Evolutionary conservation across 2,113 vertebrate genomes (phyloP).

Genomic region (Rana temporaria): DNA sequence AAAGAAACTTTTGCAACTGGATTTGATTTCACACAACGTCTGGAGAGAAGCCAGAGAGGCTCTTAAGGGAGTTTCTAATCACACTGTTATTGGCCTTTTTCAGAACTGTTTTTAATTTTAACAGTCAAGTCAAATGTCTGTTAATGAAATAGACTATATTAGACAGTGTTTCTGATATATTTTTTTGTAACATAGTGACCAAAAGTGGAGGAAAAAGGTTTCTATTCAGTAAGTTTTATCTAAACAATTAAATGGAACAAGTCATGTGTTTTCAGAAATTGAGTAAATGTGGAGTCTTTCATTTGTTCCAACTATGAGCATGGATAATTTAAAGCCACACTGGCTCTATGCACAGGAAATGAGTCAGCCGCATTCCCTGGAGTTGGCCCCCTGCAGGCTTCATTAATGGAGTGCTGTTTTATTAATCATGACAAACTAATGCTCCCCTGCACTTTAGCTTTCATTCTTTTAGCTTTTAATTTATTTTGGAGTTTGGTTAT

Average conservation of each 20-base stretch:
- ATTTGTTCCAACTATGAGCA: constrained; percentile 58
- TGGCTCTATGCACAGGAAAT: constrained; percentile 67
- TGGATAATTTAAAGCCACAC: constrained; percentile 57
- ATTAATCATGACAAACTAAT: background rate
- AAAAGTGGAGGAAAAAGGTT: constrained; percentile 40
- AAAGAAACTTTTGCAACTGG: constrained; percentile 62
- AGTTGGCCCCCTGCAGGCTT: constrained; percentile 28
- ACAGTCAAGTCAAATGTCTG: constrained; percentile 70
- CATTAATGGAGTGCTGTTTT: constrained; percentile 27
- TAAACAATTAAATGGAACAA: constrained; percentile 53
- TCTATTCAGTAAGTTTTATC: constrained; percentile 32
- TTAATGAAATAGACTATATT: constrained; percentile 70
- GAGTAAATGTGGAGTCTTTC: constrained; percentile 60
- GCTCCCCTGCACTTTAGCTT: background rate
- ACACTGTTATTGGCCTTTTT: constrained; percentile 66
- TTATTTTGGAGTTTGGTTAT: background rate
- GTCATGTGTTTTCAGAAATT: constrained; percentile 50
- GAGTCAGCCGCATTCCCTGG: constrained; percentile 53
- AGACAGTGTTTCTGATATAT: constrained; percentile 62
- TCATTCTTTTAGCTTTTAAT: background rate
- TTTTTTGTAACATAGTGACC: constrained; percentile 59
- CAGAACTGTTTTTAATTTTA: constrained; percentile 74
- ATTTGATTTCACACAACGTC: constrained; percentile 67
- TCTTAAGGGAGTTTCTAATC: constrained; percentile 68
- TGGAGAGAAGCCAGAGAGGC: constrained; percentile 66